Percentiles rank a stretch among this genome's conserved stretches.
phyloP scores from a whole-genome alignment of 2,888 invertebrate species.

The Acanthosoma haemorrhoidale region DNA sequence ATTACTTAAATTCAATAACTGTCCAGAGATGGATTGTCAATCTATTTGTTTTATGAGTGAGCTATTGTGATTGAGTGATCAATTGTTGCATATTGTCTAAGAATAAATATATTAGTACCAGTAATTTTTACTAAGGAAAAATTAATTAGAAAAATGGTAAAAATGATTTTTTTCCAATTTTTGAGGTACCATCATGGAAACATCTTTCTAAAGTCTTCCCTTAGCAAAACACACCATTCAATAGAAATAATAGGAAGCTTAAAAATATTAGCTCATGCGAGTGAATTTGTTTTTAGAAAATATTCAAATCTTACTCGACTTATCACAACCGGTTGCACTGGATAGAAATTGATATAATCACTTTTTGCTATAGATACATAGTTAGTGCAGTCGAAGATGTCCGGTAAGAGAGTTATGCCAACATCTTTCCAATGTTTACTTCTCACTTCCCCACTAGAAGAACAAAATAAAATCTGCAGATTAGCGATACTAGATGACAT shows the following conservation, averaged over 20 bases:
- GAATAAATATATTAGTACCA: too few species aligned
- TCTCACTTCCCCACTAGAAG: background rate
- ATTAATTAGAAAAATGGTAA: too few species aligned
- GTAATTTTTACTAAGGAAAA: too few species aligned
- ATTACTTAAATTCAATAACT: too few species aligned
- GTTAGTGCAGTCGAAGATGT: background rate
- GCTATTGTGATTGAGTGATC: too few species aligned
- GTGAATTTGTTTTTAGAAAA: background rate
- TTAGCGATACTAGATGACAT: too few species aligned
- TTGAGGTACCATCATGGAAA: too few species aligned
- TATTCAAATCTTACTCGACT: background rate
- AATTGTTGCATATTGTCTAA: too few species aligned
- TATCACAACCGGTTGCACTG: background rate
- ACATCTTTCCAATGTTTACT: background rate
- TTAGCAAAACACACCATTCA: background rate
- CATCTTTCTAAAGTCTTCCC: background rate
- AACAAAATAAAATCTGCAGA: too few species aligned
- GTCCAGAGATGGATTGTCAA: too few species aligned
- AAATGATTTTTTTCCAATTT: too few species aligned
- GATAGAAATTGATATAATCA: constrained; percentile 10
- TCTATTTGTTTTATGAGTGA: too few species aligned
- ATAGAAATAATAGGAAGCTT: background rate
- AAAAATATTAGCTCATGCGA: background rate
- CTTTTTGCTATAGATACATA: background rate
- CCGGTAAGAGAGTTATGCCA: background rate